These are phyloP conservation scores for Penaeus vannamei DNA, from an alignment of 1,140 invertebrate genomes.

Conservation along the genomic window DNA sequence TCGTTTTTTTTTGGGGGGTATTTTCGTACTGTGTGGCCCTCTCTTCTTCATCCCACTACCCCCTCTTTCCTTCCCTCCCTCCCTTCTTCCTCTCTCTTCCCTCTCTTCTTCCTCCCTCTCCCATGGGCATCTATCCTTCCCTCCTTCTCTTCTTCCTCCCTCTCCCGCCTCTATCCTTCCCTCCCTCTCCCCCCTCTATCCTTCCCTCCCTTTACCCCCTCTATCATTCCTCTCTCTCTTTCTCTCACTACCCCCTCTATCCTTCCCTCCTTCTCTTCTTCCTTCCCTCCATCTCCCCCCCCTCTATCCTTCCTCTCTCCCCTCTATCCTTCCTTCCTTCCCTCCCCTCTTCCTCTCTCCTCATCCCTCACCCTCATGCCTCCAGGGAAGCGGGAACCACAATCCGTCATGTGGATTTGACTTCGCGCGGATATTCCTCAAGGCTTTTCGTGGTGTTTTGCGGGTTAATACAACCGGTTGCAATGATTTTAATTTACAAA, in stretches of 20 bases:
- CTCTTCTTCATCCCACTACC: too few species aligned
- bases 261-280: background rate
- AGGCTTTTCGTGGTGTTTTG: too few species aligned
- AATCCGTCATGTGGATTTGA: too few species aligned
- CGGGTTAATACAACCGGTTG: too few species aligned
- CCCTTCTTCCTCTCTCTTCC: too few species aligned
- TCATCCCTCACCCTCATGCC: background rate
- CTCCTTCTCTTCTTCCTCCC: conserved; percentile 1
- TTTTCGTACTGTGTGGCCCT: background rate
- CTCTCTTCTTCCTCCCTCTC: too few species aligned
- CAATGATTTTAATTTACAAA: too few species aligned
- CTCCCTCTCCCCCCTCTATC: background rate
- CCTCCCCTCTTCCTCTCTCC: background rate
- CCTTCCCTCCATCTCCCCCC: background rate
- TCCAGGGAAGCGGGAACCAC: background rate
- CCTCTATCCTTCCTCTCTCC: background rate
- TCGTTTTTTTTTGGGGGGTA: background rate
- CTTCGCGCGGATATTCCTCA: too few species aligned
- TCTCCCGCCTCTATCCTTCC: background rate
- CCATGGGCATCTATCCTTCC: too few species aligned
- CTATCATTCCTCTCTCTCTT: too few species aligned
- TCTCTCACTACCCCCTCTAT: background rate
- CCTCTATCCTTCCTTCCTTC: background rate
- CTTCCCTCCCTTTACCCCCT: background rate
- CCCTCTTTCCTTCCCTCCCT: too few species aligned